A percentile compares a stretch with the other conserved stretches of the same genome.
Conservation (phyloP, 2,113 vertebrate species). For the Lamprotornis superbus region DNA sequence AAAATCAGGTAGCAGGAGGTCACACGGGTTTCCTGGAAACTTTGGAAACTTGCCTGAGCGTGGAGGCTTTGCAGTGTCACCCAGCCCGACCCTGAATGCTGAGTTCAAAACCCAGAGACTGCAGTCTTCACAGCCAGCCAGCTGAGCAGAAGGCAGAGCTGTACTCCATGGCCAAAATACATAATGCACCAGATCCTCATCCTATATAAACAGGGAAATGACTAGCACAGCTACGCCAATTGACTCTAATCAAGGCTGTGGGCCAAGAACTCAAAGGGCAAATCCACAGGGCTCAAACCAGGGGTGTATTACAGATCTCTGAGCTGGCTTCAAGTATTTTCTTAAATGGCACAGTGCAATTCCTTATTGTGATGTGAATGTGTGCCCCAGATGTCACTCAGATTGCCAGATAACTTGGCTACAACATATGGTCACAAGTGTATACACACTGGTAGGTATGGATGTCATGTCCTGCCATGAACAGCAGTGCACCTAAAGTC, state of each 20-base stretch:
- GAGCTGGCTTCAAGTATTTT: background rate
- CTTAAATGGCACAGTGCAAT: background rate
- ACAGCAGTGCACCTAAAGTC: background rate
- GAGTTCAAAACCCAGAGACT: background rate
- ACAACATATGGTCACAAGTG: background rate
- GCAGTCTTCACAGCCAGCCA: background rate
- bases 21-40: background rate
- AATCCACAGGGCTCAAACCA: background rate
- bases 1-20: conserved; percentile 24
- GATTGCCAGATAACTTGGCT: background rate
- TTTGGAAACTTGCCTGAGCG: background rate
- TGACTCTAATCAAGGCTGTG: background rate
- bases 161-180: conserved; percentile 30
- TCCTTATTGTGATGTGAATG: background rate
- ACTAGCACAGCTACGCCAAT: background rate
- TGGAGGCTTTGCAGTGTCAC: background rate
- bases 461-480: background rate
- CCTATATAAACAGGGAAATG: conserved; percentile 37
- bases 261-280: conserved; percentile 30
- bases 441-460: no score
- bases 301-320: background rate
- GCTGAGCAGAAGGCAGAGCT: conserved; percentile 37
- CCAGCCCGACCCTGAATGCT: background rate
- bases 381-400: background rate
- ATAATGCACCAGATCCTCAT: conserved; percentile 36